Conservation (phyloP, 2,797 vertebrate genomes). For the Odontamblyopus rebecca region DNA sequence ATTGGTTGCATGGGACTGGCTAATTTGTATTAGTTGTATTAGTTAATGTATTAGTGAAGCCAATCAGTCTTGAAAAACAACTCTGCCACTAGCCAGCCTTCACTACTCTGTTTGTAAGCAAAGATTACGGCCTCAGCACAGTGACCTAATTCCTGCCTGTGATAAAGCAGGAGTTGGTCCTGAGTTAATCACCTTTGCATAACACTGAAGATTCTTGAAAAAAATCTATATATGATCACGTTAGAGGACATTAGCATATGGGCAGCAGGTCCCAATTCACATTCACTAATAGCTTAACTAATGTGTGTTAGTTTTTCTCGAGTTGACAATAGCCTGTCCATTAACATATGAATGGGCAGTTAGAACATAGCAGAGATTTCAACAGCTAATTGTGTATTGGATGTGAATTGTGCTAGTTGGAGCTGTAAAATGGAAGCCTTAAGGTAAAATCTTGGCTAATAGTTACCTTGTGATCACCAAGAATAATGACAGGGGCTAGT, state of each 20-base stretch:
- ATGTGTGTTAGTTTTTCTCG: constrained; percentile 58
- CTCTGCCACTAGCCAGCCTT: neutral
- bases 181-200: constrained; percentile 6
- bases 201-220: neutral
- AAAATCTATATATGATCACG: constrained; percentile 3
- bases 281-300: constrained; percentile 46
- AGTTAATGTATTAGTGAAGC: neutral
- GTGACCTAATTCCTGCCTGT: constrained; percentile 12
- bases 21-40: too few species aligned
- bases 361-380: constrained; percentile 72
- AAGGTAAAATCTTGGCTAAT: constrained; percentile 61
- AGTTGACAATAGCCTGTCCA: constrained; percentile 67
- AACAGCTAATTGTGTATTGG: constrained; percentile 77
- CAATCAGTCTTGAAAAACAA: neutral
- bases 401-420: constrained; percentile 76
- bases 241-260: constrained; percentile 17
- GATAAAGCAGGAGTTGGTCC: constrained; percentile 1
- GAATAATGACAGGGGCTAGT: constrained; percentile 43
- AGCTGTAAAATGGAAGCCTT: constrained; percentile 47
- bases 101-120: constrained; percentile 9
- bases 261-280: constrained; percentile 18
- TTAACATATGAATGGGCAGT: constrained; percentile 82
- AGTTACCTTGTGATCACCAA: constrained; percentile 51
- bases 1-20: too few species aligned
- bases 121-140: constrained; percentile 11